phyloP scores from a whole-genome alignment of 2,888 invertebrate genomes.

The Nematopogon swammerdamellus region DNA sequence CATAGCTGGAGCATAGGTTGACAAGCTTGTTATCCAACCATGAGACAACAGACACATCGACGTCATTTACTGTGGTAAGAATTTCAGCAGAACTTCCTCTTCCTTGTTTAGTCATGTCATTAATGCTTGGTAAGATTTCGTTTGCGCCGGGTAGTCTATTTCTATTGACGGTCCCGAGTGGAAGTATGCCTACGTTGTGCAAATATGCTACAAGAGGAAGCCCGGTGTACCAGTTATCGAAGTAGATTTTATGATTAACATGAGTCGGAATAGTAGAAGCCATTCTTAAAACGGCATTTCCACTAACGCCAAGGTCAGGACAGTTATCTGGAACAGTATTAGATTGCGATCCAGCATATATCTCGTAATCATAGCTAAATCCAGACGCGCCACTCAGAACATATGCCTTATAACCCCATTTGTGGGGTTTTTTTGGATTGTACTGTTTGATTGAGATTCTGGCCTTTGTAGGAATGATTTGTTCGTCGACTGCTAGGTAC shows the following conservation, averaged over 20 bases:
- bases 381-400: constrained; percentile 18
- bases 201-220: too few species aligned
- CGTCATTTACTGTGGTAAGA: constrained; percentile 6
- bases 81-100: constrained; percentile 9
- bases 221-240: constrained; percentile 19
- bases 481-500: constrained; percentile 14
- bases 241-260: constrained; percentile 17
- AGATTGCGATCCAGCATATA: constrained; percentile 17
- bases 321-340: constrained; percentile 7
- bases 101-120: constrained; percentile 5
- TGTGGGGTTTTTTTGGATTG: constrained; percentile 21
- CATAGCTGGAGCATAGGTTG: constrained; percentile 14
- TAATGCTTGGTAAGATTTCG: constrained; percentile 5
- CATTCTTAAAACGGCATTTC: constrained; percentile 16
- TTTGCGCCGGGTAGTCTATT: constrained; percentile 3
- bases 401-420: constrained; percentile 20
- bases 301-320: constrained; percentile 17
- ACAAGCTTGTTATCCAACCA: constrained; percentile 16
- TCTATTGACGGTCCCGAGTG: not conserved
- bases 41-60: constrained; percentile 4
- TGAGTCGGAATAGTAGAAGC: constrained; percentile 15
- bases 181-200: constrained; percentile 2
- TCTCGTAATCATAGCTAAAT: constrained; percentile 19
- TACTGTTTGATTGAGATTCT: constrained; percentile 9
- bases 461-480: constrained; percentile 12